Percentiles rank a stretch among this genome's conserved stretches.
Evolutionary conservation across 2,888 invertebrate species (phyloP).

Genomic region (Gryllus longicercus): DNA sequence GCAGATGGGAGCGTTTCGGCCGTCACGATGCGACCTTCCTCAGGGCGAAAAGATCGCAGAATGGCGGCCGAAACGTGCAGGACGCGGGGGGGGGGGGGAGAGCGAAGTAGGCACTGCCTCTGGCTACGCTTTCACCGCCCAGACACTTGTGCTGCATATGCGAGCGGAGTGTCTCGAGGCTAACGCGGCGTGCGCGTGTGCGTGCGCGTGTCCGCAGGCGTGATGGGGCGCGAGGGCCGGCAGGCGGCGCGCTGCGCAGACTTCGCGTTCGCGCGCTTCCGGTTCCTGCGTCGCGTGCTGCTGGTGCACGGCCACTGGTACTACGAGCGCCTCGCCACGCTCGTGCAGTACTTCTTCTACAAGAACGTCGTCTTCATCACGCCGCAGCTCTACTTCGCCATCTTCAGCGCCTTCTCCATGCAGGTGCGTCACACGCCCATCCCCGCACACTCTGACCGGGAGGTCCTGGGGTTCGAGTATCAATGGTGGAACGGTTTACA

Average conservation of each 20-base stretch:
- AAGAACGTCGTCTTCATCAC: constrained; percentile 76
- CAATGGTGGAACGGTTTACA: no score
- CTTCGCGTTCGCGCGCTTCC: constrained; percentile 81
- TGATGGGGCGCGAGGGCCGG: constrained; percentile 58
- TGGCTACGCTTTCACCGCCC: no score
- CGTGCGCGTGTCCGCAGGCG: constrained; percentile 43
- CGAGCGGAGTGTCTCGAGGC: neutral
- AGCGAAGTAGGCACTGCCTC: no score
- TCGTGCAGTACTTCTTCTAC: constrained; percentile 82
- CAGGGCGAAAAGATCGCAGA: no score
- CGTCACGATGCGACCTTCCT: no score
- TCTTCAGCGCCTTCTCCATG: constrained; percentile 49
- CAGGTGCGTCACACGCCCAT: constrained; percentile 42
- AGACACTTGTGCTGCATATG: no score
- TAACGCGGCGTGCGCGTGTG: neutral
- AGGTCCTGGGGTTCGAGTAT: no score
- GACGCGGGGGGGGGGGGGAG: no score
- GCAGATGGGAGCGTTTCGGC: no score
- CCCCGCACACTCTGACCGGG: no score
- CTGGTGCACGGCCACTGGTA: constrained; percentile 83
- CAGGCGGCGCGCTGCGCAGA: constrained; percentile 70
- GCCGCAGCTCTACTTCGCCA: constrained; percentile 54
- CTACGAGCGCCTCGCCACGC: constrained; percentile 67
- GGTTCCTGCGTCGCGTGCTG: constrained; percentile 69
- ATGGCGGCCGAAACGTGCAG: no score